These are phyloP conservation scores for Papilio polyxenes DNA, from an alignment of 1,140 invertebrate species.

Conservation along the genomic window DNA sequence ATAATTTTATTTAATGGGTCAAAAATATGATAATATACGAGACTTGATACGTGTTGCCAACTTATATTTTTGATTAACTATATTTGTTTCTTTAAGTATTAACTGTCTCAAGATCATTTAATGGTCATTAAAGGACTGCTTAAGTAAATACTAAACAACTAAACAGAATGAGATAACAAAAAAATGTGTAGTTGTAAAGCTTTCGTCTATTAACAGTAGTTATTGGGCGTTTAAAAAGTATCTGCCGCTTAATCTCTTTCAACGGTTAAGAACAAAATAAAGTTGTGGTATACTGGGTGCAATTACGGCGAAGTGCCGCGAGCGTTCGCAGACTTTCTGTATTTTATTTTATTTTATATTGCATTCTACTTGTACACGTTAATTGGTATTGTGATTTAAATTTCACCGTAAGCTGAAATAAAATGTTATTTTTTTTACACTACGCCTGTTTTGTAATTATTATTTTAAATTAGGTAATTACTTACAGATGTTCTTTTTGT, in stretches of 20 bases:
- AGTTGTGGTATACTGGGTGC: not conserved
- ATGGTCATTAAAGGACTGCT: too few species aligned
- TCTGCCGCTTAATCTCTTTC: not conserved
- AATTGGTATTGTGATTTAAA: not conserved
- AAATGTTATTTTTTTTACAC: not conserved
- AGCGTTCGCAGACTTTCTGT: not conserved
- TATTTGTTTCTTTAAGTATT: too few species aligned
- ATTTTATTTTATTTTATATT: slow-evolving; percentile 8
- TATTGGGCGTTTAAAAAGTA: not conserved
- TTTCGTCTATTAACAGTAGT: not conserved
- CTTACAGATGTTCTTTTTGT: not conserved
- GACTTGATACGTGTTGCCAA: too few species aligned
- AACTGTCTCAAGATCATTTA: too few species aligned
- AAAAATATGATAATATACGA: too few species aligned
- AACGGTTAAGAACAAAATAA: slow-evolving; percentile 20
- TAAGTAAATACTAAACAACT: too few species aligned
- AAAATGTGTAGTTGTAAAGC: not conserved
- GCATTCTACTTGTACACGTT: not conserved
- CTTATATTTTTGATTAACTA: too few species aligned
- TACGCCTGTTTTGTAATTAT: not conserved
- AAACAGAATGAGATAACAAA: too few species aligned
- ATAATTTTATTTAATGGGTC: too few species aligned
- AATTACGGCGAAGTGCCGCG: slow-evolving; percentile 11
- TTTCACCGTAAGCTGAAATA: not conserved
- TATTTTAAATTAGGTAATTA: not conserved